Base-by-base conservation (phyloP, 2,113 vertebrate genomes). In the Chaetodon trifascialis region DNA sequence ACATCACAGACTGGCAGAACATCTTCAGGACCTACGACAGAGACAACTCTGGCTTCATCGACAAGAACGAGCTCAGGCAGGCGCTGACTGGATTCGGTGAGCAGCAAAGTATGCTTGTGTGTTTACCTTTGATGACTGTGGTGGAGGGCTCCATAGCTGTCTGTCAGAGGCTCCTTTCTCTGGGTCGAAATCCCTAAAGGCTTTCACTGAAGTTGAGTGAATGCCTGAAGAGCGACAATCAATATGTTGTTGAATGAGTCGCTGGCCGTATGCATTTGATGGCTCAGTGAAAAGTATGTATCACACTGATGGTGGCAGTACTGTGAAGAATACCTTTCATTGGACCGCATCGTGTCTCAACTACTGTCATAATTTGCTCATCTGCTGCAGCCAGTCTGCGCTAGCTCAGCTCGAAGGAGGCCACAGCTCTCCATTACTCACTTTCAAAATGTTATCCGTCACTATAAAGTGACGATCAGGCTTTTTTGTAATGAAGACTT, bases 81-180 rank as follows among this genome's bases (percentile, higher is more conserved):
- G 97, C 98, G 14, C 96, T 99, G 92, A 97, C 98, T 94, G 97
- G 97, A 95, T 99, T 99, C 78, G 98, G 98, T 99, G 96, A 97
- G 95, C 79, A 96, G 66, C 76, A 86, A 91, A 87, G 87, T 88
- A 91, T 88, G 88, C 64, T 70, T 46, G 16, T 56, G 52, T 72
- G 56, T 74, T 79, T 64, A 36, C 36, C 16, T 76, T 86, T n/a
- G 25, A 14, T 40, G 34, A 30, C 25, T 60, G n/a, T 88, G 84
- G 64, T 92, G 82, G 51, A 83, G 88, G 82, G 79, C 63, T 56
- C 11, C 8, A 7, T 85, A 70, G 65, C 54, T 58, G 58, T 77
- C 3, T 82, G 55, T 58, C 12, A 14, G 68, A 62, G 15, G 25
- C 47, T 60, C 25, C 25, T 75, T 47, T 76, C 69, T 79, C 42